phyloP scores from a whole-genome alignment of 2,797 vertebrate genomes.

The Mormyrops attenuatus region DNA sequence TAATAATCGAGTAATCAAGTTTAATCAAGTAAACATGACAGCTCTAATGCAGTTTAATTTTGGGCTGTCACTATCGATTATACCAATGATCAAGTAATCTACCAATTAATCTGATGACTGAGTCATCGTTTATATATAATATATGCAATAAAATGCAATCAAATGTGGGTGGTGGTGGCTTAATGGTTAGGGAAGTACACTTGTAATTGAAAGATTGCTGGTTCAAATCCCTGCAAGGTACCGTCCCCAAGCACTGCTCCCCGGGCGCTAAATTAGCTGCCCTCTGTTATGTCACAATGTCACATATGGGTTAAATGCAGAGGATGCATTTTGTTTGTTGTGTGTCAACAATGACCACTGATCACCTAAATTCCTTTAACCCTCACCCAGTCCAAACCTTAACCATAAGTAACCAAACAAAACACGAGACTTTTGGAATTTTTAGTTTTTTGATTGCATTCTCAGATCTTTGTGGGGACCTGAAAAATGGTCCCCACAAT shows the following conservation, averaged over 20 bases:
- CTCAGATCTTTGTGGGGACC: too few species aligned
- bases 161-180: neutral
- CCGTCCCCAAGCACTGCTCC: too few species aligned
- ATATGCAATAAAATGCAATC: neutral
- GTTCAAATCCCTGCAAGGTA: neutral
- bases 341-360: neutral
- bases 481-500: too few species aligned
- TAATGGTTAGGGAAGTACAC: neutral
- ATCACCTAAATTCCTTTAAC: neutral
- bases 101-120: neutral
- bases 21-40: neutral
- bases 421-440: too few species aligned
- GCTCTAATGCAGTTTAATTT: neutral
- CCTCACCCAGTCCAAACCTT: neutral
- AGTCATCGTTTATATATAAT: neutral
- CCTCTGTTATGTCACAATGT: neutral
- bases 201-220: neutral
- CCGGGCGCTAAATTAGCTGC: too few species aligned
- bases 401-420: neutral
- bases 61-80: neutral
- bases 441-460: too few species aligned
- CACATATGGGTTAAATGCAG: neutral
- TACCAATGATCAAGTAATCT: neutral
- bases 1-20: too few species aligned
- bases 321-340: too few species aligned